Evolutionary conservation across 2,113 vertebrate species (phyloP).

Genomic region (Corythaixoides concolor): DNA sequence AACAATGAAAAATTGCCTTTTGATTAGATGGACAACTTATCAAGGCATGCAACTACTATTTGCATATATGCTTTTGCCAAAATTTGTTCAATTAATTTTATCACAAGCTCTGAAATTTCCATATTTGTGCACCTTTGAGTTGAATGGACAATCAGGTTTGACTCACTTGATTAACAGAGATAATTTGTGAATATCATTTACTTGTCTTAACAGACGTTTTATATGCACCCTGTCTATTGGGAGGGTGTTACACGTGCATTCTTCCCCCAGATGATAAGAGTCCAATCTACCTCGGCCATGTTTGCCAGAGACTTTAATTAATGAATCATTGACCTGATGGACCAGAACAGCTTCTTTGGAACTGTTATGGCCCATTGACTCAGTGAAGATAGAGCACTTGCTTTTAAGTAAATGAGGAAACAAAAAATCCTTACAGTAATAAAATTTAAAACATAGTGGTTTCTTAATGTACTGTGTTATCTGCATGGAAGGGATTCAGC

Average conservation of each 20-base stretch:
- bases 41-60: not conserved
- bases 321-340: constrained; percentile 8
- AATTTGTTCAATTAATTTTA: not conserved
- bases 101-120: not conserved
- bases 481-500: not conserved
- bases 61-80: not conserved
- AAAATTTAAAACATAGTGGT: not conserved
- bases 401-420: constrained; percentile 14
- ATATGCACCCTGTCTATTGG: not conserved
- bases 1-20: not conserved
- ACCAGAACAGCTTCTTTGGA: not conserved
- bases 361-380: not conserved
- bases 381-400: not conserved
- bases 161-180: not conserved
- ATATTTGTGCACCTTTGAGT: not conserved
- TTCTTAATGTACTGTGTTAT: not conserved
- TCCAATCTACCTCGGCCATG: not conserved
- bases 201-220: not conserved
- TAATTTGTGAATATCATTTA: not conserved
- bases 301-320: constrained; percentile 37
- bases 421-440: not conserved
- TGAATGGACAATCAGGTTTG: not conserved
- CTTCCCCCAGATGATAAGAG: not conserved
- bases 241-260: not conserved
- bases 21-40: not conserved